phyloP scores from a whole-genome alignment of 2,797 vertebrate species.

The Echeneis naucrates region DNA sequence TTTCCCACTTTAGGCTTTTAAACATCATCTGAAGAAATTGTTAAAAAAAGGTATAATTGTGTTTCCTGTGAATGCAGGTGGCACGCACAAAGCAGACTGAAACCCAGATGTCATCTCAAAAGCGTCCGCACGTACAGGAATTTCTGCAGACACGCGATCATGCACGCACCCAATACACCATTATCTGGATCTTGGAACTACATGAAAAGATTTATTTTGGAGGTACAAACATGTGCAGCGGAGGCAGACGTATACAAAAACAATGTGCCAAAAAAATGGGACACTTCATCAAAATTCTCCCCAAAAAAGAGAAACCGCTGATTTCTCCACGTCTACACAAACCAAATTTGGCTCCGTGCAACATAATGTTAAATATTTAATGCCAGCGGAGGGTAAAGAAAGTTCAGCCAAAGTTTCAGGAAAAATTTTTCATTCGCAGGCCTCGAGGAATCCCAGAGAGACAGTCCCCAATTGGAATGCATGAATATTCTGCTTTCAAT shows the following conservation, averaged over 20 bases:
- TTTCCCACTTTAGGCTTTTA: conserved; percentile 29
- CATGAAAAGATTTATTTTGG: conserved; percentile 18
- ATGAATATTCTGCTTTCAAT: conserved; percentile 83
- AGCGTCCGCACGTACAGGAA: neutral
- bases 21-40: conserved; percentile 29
- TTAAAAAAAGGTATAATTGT: conserved; percentile 32
- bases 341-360: conserved; percentile 43
- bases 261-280: conserved; percentile 7
- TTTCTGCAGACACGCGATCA: neutral
- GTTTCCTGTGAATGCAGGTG: conserved; percentile 27
- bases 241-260: conserved; percentile 32
- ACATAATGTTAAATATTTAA: conserved; percentile 69
- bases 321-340: conserved; percentile 23
- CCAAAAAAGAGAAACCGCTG: conserved; percentile 21
- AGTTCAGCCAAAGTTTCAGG: conserved; percentile 80
- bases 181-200: conserved; percentile 18
- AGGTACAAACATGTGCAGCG: conserved; percentile 5
- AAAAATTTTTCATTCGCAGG: conserved; percentile 72
- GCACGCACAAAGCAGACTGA: conserved; percentile 27
- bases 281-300: conserved; percentile 8
- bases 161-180: neutral
- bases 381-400: conserved; percentile 55
- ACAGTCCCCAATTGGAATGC: conserved; percentile 52
- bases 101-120: conserved; percentile 49
- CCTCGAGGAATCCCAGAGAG: conserved; percentile 74